Evolutionary conservation across 1,140 invertebrate species (phyloP).

Genomic region (Hirudo medicinalis): DNA sequence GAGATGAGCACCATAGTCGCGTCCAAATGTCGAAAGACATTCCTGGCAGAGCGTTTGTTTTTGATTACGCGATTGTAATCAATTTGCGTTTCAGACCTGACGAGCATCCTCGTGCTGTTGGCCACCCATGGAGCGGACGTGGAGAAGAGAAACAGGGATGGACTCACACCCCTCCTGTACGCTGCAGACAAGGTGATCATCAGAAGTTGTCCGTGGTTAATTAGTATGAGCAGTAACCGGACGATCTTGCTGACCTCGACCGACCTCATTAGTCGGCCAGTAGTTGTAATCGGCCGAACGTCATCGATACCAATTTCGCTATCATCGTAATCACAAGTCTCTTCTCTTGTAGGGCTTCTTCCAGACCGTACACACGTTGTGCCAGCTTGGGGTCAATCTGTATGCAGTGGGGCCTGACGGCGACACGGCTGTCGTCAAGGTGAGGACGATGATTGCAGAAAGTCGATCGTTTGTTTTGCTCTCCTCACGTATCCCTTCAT

Average conservation of each 20-base stretch:
- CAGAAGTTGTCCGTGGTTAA: background rate
- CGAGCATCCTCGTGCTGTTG: background rate
- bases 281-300: background rate
- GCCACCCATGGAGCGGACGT: background rate
- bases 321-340: background rate
- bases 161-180: conserved; percentile 3
- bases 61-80: too few species aligned
- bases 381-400: background rate
- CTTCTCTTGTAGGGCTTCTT: background rate
- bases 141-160: background rate
- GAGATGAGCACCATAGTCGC: too few species aligned
- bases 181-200: background rate
- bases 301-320: background rate
- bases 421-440: background rate
- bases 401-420: background rate
- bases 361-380: background rate
- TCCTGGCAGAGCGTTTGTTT: too few species aligned
- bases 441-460: background rate
- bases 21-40: too few species aligned
- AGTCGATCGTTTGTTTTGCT: too few species aligned
- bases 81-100: background rate
- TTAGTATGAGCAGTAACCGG: background rate
- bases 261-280: background rate
- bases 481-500: too few species aligned
- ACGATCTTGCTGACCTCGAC: too few species aligned